Evolutionary conservation across 2,113 vertebrate genomes (phyloP).

Genomic region (Sprattus sprattus): DNA sequence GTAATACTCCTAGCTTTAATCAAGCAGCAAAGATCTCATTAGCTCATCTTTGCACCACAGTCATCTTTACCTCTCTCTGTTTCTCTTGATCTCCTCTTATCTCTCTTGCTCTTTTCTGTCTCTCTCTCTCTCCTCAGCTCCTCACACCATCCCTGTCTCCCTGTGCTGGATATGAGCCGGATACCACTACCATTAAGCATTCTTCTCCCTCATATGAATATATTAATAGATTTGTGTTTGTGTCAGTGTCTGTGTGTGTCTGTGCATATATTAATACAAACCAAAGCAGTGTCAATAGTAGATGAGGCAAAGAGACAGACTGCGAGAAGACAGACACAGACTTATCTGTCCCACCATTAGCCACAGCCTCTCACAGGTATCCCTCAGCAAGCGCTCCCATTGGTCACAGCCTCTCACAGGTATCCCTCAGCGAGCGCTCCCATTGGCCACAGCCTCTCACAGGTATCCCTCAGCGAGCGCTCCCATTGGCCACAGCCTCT

Average conservation of each 20-base stretch:
- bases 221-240: constrained; percentile 37
- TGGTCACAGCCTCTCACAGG: too few species aligned
- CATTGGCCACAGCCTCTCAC: not conserved
- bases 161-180: constrained; percentile 1
- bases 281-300: not conserved
- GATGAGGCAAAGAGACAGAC: not conserved
- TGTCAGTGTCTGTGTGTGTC: constrained; percentile 11
- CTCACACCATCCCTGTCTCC: constrained; percentile 33
- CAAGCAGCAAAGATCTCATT: not conserved
- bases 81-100: not conserved
- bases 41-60: not conserved
- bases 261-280: constrained; percentile 40
- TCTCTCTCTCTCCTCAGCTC: not conserved
- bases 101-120: constrained; percentile 19
- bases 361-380: too few species aligned
- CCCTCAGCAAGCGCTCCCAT: too few species aligned
- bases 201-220: constrained; percentile 25
- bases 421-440: too few species aligned
- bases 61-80: not conserved
- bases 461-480: not conserved
- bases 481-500: not conserved
- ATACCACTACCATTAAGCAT: constrained; percentile 2
- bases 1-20: not conserved
- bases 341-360: too few species aligned
- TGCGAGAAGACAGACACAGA: too few species aligned